These are phyloP conservation scores for Drosophila azteca DNA, from an alignment of 1,140 invertebrate genomes.

Conservation along the genomic window DNA sequence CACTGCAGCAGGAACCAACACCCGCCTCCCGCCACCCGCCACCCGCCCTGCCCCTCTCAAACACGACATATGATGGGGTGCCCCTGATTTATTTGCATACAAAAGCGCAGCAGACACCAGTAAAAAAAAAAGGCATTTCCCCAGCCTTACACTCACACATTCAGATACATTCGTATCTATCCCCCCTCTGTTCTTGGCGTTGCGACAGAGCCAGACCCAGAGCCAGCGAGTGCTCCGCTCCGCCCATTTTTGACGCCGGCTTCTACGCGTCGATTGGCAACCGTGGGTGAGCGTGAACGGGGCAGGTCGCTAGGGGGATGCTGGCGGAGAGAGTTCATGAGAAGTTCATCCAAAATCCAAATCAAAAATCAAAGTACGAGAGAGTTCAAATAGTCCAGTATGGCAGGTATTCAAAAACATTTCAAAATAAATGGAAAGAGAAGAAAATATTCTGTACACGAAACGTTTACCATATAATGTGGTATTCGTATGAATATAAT, in stretches of 20 bases:
- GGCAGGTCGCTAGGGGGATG: background rate
- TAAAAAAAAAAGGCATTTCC: constrained; percentile 31
- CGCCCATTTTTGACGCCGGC: constrained; percentile 77
- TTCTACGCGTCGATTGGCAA: constrained; percentile 53
- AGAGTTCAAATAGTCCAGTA: constrained; percentile 2
- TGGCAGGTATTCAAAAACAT: constrained; percentile 15
- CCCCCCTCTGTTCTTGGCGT: too few relatives aligned
- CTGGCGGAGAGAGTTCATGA: constrained; percentile 35
- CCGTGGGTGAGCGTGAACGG: constrained; percentile 7
- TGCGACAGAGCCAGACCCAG: background rate
- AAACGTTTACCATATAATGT: too few relatives aligned
- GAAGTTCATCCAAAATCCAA: constrained; percentile 35
- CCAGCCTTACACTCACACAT: constrained; percentile 6
- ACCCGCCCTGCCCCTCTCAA: constrained; percentile 18
- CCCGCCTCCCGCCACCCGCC: background rate
- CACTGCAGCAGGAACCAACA: constrained; percentile 55
- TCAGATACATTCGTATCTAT: too few relatives aligned
- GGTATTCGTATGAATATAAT: too few relatives aligned
- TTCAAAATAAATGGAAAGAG: too few relatives aligned
- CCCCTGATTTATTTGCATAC: constrained; percentile 83
- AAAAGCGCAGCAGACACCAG: constrained; percentile 67
- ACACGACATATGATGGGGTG: constrained; percentile 73
- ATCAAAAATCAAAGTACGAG: constrained; percentile 50
- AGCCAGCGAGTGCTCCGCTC: constrained; percentile 38
- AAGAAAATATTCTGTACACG: too few relatives aligned